Percentiles rank a stretch among this genome's conserved stretches.
Evolutionary conservation across 2,888 invertebrate genomes (phyloP).

Genomic region (Polietes domitor): DNA sequence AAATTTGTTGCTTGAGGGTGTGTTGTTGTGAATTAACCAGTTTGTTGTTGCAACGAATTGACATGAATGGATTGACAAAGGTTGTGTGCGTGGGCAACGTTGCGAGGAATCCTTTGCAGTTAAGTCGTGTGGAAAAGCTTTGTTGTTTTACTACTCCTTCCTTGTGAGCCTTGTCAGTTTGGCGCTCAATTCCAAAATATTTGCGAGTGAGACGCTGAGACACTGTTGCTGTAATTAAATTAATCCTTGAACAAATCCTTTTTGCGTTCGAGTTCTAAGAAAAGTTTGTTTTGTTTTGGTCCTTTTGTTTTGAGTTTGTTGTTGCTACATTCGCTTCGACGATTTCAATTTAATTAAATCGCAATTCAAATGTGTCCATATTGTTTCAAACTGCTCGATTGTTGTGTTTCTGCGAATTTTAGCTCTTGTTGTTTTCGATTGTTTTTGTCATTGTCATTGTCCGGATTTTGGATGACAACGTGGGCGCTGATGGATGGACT

Average conservation of each 20-base stretch:
- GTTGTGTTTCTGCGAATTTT: not conserved
- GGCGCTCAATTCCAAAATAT: too few relatives aligned
- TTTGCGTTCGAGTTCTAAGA: not conserved
- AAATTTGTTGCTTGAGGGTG: not conserved
- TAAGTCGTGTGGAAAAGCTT: not conserved
- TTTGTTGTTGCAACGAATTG: slow-evolving; percentile 17
- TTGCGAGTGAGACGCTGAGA: not conserved
- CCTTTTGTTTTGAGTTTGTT: slow-evolving; percentile 33
- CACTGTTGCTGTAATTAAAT: slow-evolving; percentile 27
- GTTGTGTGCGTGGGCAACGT: not conserved
- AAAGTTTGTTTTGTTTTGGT: slow-evolving; percentile 21
- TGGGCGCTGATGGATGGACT: not conserved
- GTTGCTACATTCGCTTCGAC: not conserved
- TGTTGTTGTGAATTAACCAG: not conserved
- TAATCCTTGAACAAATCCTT: slow-evolving; percentile 36
- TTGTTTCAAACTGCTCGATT: slow-evolving; percentile 4
- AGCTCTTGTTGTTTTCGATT: not conserved
- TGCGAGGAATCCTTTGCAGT: not conserved
- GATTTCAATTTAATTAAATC: slow-evolving; percentile 53
- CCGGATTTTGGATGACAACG: too few relatives aligned
- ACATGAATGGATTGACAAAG: slow-evolving; percentile 29
- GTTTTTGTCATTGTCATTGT: not conserved
- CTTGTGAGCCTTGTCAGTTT: too few relatives aligned
- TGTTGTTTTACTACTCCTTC: not conserved
- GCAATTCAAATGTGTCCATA: slow-evolving; percentile 25